Evolutionary conservation across 2,797 vertebrate species (phyloP).

Genomic region (Melanotaenia maccullochi): DNA sequence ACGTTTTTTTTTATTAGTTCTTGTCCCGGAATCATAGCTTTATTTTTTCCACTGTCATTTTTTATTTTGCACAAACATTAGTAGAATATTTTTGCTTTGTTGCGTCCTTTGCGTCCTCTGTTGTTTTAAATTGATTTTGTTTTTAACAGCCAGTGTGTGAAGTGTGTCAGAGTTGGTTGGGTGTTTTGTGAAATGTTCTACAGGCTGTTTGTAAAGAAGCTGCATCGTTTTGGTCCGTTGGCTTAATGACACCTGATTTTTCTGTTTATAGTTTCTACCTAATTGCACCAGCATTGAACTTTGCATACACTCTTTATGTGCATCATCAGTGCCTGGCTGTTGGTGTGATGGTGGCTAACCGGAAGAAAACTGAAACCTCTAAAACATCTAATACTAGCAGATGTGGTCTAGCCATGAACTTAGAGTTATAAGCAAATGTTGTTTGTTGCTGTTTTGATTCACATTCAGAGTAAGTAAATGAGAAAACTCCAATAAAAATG

Average conservation of each 20-base stretch:
- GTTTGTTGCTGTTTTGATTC: too few relatives aligned
- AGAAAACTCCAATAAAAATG: too few relatives aligned
- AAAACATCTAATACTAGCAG: not conserved
- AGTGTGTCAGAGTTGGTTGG: too few relatives aligned
- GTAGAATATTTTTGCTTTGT: not conserved
- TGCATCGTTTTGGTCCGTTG: not conserved
- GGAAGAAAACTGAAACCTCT: not conserved
- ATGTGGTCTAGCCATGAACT: not conserved
- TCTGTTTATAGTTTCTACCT: not conserved
- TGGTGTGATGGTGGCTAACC: not conserved
- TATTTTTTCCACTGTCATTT: not conserved
- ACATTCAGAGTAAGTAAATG: too few relatives aligned
- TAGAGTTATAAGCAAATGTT: not conserved
- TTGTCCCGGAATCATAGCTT: not conserved
- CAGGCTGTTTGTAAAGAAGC: not conserved
- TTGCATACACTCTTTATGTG: not conserved
- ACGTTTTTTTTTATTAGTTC: too few relatives aligned
- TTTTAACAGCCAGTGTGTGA: too few relatives aligned
- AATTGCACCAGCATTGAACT: not conserved
- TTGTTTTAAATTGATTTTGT: too few relatives aligned
- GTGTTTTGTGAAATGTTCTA: too few relatives aligned
- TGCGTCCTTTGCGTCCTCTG: too few relatives aligned
- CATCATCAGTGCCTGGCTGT: not conserved
- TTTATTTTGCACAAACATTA: not conserved
- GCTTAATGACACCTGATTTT: not conserved